Conservation (phyloP, 2,888 invertebrate species). For the Drosophila suboccidentalis region DNA sequence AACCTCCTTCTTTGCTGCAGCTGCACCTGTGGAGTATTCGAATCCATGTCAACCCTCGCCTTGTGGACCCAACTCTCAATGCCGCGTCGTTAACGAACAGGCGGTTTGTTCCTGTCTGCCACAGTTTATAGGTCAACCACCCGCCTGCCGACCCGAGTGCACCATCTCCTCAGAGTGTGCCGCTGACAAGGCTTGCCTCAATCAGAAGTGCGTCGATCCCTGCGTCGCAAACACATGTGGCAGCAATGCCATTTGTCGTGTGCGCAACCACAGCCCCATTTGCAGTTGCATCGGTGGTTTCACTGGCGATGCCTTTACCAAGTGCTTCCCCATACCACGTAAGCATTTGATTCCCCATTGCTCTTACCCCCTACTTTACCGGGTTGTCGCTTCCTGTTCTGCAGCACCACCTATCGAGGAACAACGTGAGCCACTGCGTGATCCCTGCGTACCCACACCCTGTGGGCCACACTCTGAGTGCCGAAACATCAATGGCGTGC, state of each 20-base stretch:
- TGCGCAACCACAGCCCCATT: constrained; percentile 92
- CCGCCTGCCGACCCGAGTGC: constrained; percentile 92
- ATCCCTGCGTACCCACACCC: constrained; percentile 90
- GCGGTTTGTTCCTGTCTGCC: constrained; percentile 92
- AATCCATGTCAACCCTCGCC: constrained; percentile 90
- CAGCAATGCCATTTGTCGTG: constrained; percentile 90
- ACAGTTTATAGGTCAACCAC: constrained; percentile 90
- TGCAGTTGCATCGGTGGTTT: constrained; percentile 90
- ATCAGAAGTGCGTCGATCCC: constrained; percentile 92
- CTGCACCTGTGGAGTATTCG: constrained; percentile 81
- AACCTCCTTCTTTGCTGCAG: constrained; percentile 53
- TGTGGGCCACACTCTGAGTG: constrained; percentile 90
- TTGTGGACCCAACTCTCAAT: constrained; percentile 92
- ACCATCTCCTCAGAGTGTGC: constrained; percentile 92
- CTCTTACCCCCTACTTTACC: no score
- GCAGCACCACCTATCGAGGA: constrained; percentile 76
- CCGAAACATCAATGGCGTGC: constrained; percentile 87
- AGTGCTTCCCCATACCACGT: constrained; percentile 87
- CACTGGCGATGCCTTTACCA: constrained; percentile 91
- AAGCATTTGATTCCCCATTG: constrained; percentile 60
- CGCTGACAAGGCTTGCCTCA: constrained; percentile 90
- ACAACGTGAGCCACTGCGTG: constrained; percentile 81
- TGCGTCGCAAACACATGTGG: constrained; percentile 89
- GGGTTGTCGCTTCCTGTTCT: neutral
- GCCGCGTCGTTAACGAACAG: constrained; percentile 89